These are phyloP conservation scores for Lophotriccus pileatus DNA, from an alignment of 2,797 vertebrate species.

Conservation along the genomic window DNA sequence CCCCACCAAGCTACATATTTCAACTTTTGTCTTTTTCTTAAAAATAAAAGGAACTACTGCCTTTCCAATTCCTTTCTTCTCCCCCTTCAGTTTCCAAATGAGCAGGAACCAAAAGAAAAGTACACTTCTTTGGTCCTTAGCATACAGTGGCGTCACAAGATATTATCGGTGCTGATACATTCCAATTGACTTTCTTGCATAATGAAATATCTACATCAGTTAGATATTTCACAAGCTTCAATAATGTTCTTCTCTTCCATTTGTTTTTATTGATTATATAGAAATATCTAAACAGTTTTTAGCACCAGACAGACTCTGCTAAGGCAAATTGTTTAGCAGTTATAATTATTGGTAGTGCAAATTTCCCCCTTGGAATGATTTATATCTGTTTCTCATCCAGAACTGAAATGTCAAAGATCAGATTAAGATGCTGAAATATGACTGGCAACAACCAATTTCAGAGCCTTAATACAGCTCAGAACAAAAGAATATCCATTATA, in stretches of 20 bases:
- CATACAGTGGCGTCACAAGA: background rate
- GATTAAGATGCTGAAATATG: slow-evolving; percentile 26
- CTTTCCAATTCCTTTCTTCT: background rate
- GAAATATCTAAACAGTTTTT: background rate
- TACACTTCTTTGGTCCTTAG: background rate
- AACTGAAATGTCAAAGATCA: background rate
- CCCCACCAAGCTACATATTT: background rate
- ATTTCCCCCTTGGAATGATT: background rate
- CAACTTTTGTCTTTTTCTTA: background rate
- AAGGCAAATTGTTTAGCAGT: background rate
- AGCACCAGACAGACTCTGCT: background rate
- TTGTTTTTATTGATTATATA: background rate
- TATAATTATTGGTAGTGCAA: background rate
- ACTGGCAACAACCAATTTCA: background rate
- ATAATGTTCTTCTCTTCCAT: background rate
- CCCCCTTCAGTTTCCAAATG: background rate
- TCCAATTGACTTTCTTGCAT: background rate
- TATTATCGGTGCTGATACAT: background rate
- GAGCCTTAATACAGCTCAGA: background rate
- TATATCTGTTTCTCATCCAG: background rate
- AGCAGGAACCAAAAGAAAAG: background rate
- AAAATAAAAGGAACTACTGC: background rate
- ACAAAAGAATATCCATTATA: background rate
- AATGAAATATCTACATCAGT: background rate
- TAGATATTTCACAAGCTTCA: background rate